Conservation (phyloP, 2,888 invertebrate species). For the Agrotis segetum region DNA sequence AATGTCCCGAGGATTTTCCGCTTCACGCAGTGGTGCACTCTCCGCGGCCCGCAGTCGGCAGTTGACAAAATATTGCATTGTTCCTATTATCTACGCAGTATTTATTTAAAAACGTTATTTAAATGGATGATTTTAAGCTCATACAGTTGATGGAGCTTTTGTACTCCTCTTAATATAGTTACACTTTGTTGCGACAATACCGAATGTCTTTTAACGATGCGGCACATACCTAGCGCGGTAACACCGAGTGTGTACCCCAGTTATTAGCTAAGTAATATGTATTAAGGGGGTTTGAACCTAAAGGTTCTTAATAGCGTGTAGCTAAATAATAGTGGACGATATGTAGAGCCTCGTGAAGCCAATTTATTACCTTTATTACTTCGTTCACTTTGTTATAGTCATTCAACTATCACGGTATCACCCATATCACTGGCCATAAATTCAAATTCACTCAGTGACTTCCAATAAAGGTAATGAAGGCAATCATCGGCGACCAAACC, state of each 20-base stretch:
- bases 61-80: constrained; percentile 91
- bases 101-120: constrained; percentile 91
- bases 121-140: constrained; percentile 91
- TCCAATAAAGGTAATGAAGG: constrained; percentile 90
- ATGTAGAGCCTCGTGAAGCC: constrained; percentile 76
- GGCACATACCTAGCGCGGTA: constrained; percentile 27
- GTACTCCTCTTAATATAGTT: constrained; percentile 84
- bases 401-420: constrained; percentile 89
- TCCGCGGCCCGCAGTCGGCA: constrained; percentile 87
- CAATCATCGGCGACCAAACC: constrained; percentile 87
- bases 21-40: constrained; percentile 90
- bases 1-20: constrained; percentile 91
- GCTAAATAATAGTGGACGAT: constrained; percentile 71
- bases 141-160: constrained; percentile 86
- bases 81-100: constrained; percentile 90
- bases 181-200: constrained; percentile 75
- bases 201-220: constrained; percentile 71
- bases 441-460: constrained; percentile 89
- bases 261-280: constrained; percentile 50
- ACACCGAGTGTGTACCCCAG: constrained; percentile 30
- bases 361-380: constrained; percentile 88
- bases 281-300: constrained; percentile 36
- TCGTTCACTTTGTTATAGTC: constrained; percentile 87
- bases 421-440: constrained; percentile 87
- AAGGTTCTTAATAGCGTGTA: constrained; percentile 54